A percentile compares a stretch with the other conserved stretches of the same genome.
These are phyloP conservation scores for Takifugu rubripes DNA, from an alignment of 2,797 vertebrate species.

Conservation along the genomic window DNA sequence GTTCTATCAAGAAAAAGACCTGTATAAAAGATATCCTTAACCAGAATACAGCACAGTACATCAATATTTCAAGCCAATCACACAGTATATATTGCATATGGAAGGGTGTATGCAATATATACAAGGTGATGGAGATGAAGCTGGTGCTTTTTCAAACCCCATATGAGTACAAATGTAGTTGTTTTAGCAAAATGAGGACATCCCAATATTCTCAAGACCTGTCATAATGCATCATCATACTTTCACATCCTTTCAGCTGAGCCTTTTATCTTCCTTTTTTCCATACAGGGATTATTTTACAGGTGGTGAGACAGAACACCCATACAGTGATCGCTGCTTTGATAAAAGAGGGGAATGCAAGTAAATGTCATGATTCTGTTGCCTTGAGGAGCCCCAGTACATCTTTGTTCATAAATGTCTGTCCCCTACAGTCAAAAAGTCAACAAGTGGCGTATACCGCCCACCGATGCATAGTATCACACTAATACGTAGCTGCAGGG, in stretches of 20 bases:
- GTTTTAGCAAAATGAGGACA: constrained; percentile 21
- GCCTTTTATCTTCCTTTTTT: constrained; percentile 10
- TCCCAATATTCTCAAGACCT: constrained; percentile 2
- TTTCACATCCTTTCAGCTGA: constrained; percentile 1
- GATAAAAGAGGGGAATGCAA: constrained; percentile 24
- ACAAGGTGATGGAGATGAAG: too few relatives aligned
- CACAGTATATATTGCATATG: too few relatives aligned
- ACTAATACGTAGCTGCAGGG: constrained; percentile 34
- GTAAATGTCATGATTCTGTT: constrained; percentile 15
- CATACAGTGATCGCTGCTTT: constrained; percentile 10
- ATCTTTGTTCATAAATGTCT: constrained; percentile 32
- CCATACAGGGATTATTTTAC: constrained; percentile 6
- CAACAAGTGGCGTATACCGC: constrained; percentile 28
- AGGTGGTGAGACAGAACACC: constrained; percentile 11
- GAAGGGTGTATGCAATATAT: too few relatives aligned
- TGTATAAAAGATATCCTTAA: too few relatives aligned
- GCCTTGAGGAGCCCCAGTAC: constrained; percentile 24
- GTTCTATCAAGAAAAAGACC: not conserved
- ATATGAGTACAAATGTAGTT: not conserved
- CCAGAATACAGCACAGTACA: too few relatives aligned
- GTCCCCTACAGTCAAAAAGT: constrained; percentile 40
- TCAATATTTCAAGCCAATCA: too few relatives aligned
- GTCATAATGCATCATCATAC: constrained; percentile 4
- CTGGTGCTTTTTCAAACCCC: too few relatives aligned
- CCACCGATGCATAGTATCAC: constrained; percentile 31